phyloP scores from a whole-genome alignment of 2,797 vertebrate species.

The Siniperca undulata region DNA sequence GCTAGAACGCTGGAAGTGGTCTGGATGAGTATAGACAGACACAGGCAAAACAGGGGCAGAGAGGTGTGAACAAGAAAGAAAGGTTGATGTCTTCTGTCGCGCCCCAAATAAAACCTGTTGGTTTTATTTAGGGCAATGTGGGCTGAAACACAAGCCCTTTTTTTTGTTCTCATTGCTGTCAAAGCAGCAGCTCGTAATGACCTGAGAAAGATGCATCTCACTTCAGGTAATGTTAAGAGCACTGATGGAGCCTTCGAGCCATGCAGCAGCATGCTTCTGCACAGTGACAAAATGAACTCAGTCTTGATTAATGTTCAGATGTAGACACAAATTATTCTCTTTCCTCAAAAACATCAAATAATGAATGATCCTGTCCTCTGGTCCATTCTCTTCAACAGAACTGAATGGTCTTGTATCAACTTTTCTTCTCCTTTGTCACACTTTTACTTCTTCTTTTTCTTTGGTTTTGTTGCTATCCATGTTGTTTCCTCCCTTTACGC shows the following conservation, averaged over 20 bases:
- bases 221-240: constrained; percentile 6
- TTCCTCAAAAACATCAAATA: constrained; percentile 20
- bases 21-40: constrained; percentile 48
- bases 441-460: constrained; percentile 21
- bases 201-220: constrained; percentile 7
- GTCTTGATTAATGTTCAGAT: constrained; percentile 29
- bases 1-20: constrained; percentile 49
- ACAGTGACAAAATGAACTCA: background rate
- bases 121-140: constrained; percentile 18
- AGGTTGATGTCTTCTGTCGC: no score
- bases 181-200: constrained; percentile 16
- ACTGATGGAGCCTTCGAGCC: background rate
- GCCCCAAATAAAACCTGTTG: no score
- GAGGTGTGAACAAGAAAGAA: constrained; percentile 36
- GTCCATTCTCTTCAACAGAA: background rate
- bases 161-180: constrained; percentile 8
- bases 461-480: background rate
- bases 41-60: constrained; percentile 16
- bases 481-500: constrained; percentile 15
- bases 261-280: background rate
- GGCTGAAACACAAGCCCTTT: constrained; percentile 25
- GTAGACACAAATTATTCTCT: constrained; percentile 32
- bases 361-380: constrained; percentile 5
- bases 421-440: background rate
- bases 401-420: background rate